Evolutionary conservation across 2,113 vertebrate species (phyloP).

Genomic region (Mystacornis crossleyi): DNA sequence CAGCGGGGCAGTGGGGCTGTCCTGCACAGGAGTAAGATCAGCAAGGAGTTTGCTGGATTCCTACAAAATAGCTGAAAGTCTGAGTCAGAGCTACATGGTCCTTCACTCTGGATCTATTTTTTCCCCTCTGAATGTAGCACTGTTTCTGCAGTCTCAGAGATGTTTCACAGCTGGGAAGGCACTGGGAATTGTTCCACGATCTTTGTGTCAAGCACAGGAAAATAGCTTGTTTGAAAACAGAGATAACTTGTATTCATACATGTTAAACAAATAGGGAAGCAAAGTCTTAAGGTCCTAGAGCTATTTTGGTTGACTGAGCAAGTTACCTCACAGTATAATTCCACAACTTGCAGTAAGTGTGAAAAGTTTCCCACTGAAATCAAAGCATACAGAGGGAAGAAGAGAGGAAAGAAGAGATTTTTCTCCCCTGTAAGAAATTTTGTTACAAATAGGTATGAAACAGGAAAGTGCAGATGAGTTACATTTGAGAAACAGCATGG

Average conservation of each 20-base stretch:
- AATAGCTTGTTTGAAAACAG: not conserved
- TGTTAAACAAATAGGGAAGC: not conserved
- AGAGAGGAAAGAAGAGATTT: not conserved
- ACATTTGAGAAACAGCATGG: not conserved
- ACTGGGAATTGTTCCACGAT: not conserved
- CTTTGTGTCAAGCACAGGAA: not conserved
- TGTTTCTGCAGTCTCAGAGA: not conserved
- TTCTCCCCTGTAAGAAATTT: conserved; percentile 48
- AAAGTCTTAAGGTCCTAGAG: not conserved
- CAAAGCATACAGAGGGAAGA: not conserved
- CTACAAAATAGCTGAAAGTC: not conserved
- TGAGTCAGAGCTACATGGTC: not conserved
- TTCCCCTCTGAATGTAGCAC: not conserved
- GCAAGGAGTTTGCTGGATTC: not conserved
- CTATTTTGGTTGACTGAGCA: not conserved
- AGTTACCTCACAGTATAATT: not conserved
- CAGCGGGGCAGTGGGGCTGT: not conserved
- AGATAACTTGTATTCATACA: not conserved
- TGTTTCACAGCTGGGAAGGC: not conserved
- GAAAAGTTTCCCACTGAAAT: not conserved
- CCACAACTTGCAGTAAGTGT: not conserved
- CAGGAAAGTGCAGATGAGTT: not conserved
- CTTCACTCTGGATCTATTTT: not conserved
- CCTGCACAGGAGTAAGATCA: not conserved
- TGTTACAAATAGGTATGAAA: not conserved